Percentiles rank a stretch among this genome's conserved stretches.
Evolutionary conservation across 2,113 vertebrate genomes (phyloP).

Genomic region (Ptychochromis oligacanthus): DNA sequence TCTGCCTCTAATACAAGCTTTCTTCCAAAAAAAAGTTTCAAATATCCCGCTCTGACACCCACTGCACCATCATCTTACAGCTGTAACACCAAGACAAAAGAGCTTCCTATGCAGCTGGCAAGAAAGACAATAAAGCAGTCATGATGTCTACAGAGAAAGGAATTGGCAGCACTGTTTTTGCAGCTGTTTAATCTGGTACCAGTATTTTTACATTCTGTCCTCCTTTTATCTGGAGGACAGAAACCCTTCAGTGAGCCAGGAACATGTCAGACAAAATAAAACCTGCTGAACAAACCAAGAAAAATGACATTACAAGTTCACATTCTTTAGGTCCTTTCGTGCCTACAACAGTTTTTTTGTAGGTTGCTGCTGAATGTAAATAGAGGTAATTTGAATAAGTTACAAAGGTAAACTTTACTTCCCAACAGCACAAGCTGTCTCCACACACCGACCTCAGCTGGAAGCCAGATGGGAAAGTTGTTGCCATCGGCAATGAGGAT

Average conservation of each 20-base stretch:
- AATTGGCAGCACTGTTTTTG: neutral
- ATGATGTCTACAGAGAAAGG: accelerated
- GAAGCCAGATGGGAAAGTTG: conserved; percentile 90
- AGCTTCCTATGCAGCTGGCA: neutral
- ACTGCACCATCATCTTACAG: neutral
- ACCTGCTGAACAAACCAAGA: neutral
- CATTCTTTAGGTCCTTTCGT: neutral
- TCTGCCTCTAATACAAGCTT: neutral
- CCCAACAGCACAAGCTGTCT: conserved; percentile 90
- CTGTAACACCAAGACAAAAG: neutral
- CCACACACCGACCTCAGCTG: conserved; percentile 94
- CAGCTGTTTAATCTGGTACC: neutral
- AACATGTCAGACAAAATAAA: neutral
- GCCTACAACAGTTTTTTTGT: neutral
- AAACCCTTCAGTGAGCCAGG: neutral
- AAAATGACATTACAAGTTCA: neutral
- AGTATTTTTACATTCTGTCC: neutral
- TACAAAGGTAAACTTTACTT: conserved; percentile 51
- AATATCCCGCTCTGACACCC: neutral
- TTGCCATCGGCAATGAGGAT: conserved; percentile 97
- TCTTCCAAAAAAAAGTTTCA: neutral
- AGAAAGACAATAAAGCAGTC: neutral
- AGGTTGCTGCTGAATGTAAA: conserved; percentile 5
- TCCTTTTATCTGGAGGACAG: neutral
- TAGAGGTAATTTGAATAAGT: conserved; percentile 2